Evolutionary conservation across 2,888 invertebrate species (phyloP).

Genomic region (Sepioteuthis lessoniana): DNA sequence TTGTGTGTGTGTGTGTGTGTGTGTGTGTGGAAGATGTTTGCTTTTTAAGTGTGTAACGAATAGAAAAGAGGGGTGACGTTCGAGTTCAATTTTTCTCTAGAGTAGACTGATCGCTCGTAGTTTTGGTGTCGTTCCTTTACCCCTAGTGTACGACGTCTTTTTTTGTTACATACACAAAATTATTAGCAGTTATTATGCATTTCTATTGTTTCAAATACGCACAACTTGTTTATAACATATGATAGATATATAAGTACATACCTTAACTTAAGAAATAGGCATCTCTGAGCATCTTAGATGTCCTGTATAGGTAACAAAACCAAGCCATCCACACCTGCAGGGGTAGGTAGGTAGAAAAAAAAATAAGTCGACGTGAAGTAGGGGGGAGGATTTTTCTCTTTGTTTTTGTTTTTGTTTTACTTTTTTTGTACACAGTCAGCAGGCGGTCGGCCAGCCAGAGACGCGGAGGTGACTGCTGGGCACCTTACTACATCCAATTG

Average conservation of each 20-base stretch:
- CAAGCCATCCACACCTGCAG: constrained; percentile 23
- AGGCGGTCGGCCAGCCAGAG: constrained; percentile 18
- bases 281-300: constrained; percentile 33
- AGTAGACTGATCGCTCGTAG: too few species aligned
- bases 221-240: too few species aligned
- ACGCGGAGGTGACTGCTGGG: constrained; percentile 33
- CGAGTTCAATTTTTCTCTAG: too few species aligned
- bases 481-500: background rate
- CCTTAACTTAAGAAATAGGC: constrained; percentile 1
- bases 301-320: constrained; percentile 21
- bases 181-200: too few species aligned
- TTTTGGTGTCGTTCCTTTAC: too few species aligned
- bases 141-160: too few species aligned
- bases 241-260: background rate
- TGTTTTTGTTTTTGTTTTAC: background rate
- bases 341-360: background rate
- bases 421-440: background rate
- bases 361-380: background rate
- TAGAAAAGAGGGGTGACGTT: too few species aligned
- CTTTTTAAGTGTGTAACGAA: too few species aligned
- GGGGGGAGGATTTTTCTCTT: background rate
- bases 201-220: too few species aligned
- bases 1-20: too few species aligned
- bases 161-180: too few species aligned
- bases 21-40: too few species aligned